phyloP scores from a whole-genome alignment of 2,113 vertebrate genomes.

The Lontra canadensis region DNA sequence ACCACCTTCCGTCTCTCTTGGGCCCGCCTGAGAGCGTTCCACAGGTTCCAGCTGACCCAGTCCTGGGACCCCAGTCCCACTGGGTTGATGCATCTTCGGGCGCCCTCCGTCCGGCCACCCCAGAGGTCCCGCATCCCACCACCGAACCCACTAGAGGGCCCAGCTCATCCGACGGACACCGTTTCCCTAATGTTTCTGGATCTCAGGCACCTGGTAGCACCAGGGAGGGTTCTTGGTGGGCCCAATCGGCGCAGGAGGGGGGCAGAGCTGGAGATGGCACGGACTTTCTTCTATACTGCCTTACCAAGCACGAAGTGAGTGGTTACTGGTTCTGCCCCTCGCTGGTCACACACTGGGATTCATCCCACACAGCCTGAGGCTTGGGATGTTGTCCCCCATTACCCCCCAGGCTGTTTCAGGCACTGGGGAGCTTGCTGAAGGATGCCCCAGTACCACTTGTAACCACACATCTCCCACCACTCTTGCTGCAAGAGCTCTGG shows the following conservation, averaged over 20 bases:
- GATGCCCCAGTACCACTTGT: neutral
- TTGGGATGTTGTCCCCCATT: too few species aligned
- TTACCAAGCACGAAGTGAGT: neutral
- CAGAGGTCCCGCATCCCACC: neutral
- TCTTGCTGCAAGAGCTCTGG: too few species aligned
- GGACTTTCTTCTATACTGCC: neutral
- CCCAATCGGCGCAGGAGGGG: neutral
- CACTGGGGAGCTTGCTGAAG: neutral
- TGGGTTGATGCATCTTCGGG: neutral
- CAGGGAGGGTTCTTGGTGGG: neutral
- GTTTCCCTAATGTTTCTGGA: neutral
- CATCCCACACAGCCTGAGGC: neutral
- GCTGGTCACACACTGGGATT: neutral
- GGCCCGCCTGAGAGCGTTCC: rapidly evolving
- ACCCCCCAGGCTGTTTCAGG: neutral
- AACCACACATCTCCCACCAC: neutral
- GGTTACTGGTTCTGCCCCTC: neutral
- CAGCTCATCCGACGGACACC: neutral
- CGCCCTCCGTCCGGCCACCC: neutral
- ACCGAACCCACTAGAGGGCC: neutral
- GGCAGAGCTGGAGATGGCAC: neutral
- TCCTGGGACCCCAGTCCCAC: rapidly evolving
- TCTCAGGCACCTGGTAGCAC: neutral
- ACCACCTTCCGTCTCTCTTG: rapidly evolving
- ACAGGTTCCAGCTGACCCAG: neutral